A percentile compares a stretch with the other conserved stretches of the same genome.
These are phyloP conservation scores for Notarius lentiginosus DNA, from an alignment of 2,113 vertebrate species.

Conservation along the genomic window DNA sequence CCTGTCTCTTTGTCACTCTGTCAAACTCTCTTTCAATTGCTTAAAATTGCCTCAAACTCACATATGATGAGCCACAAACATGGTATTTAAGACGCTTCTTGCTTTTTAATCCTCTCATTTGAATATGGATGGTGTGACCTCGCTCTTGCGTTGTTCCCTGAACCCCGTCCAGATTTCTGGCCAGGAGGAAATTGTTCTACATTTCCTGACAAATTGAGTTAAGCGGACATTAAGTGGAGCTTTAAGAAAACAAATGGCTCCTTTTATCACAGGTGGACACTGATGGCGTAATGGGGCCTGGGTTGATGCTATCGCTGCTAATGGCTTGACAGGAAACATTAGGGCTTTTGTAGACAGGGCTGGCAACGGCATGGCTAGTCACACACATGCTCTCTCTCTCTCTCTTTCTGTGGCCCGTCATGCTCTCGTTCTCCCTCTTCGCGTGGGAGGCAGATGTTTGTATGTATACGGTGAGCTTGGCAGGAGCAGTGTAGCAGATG, in stretches of 20 bases:
- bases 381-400: slow-evolving; percentile 57
- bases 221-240: slow-evolving; percentile 98
- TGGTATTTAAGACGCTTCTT: slow-evolving; percentile 62
- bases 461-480: slow-evolving; percentile 92
- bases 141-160: slow-evolving; percentile 82
- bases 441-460: slow-evolving; percentile 98
- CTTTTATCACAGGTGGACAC: slow-evolving; percentile 99
- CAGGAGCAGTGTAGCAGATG: slow-evolving; percentile 95
- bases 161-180: slow-evolving; percentile 95
- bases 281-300: slow-evolving; percentile 98
- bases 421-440: slow-evolving; percentile 84
- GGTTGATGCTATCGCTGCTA: slow-evolving; percentile 97
- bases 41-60: not conserved
- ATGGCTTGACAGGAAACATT: slow-evolving; percentile 99
- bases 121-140: slow-evolving; percentile 81
- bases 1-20: not conserved
- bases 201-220: slow-evolving; percentile 99
- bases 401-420: slow-evolving; percentile 90
- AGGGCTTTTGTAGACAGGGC: slow-evolving; percentile 95
- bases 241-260: slow-evolving; percentile 99
- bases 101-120: slow-evolving; percentile 80
- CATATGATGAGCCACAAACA: slow-evolving; percentile 44
- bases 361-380: slow-evolving; percentile 70
- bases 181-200: slow-evolving; percentile 98
- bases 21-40: not conserved